Base-by-base conservation (phyloP, 37 sponge, comb jelly and placozoan genomes). In the Corticium candelabrum region DNA sequence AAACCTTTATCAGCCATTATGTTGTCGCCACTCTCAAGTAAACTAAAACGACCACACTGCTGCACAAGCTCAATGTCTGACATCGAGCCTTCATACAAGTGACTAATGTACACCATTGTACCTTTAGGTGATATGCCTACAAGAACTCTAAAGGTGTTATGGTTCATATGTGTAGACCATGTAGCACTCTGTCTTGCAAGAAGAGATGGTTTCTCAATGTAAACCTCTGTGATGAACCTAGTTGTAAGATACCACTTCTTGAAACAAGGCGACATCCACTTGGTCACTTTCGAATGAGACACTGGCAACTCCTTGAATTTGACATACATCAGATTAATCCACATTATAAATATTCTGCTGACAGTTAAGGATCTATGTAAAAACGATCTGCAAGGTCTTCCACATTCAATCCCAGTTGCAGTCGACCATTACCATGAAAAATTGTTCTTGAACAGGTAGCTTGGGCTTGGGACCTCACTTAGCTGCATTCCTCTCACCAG, bases 271-370 rank as follows among this genome's bases (percentile, higher is more conserved):
- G 50, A 41, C 82, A 81, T 81, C 38, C 38, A 68, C 80, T 69
- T 38, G 30, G 39, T 36, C 27, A 79, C 80, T 21, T 68, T 68
- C 5, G 36, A 32, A 21, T 34, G 37, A 56, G 62, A 77, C 78
- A 77, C 43, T 41, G 56, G 78, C 32, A 41, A 77, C 21, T 41
- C 41, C 56, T 77, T 77, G 78, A 77, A 77, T 34, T 77, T 77
- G 78, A 77, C 21, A 77, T 70, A 80, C 81, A 80, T 80, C 72
- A 80, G 35, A 41, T 80, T 80, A 29, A 80, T 80, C 81, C 74
- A 80, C 40, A 74, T 79, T 79, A 39, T 43, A 43, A 43, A 43
- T 11, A 11, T 43, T 5, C 56, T 5, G 11, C 11, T 21, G 5
- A 43, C 56, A 43, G n/a, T n/a, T n/a, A 43, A 5, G 11, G 56